phyloP scores from a whole-genome alignment of 2,113 vertebrate species.

The Pangasianodon gigas region DNA sequence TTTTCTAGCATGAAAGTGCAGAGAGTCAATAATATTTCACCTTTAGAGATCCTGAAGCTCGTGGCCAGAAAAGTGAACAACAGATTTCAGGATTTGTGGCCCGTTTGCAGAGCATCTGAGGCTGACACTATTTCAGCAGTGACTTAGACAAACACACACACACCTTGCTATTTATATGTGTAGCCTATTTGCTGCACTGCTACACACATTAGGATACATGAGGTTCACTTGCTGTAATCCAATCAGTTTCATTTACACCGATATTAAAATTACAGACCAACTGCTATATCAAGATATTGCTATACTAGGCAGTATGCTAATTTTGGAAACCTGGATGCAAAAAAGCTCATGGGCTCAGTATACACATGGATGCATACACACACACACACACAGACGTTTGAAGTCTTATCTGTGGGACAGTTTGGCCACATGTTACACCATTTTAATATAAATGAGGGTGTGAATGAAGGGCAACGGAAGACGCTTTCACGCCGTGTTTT shows the following conservation, averaged over 20 bases:
- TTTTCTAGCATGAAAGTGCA: not conserved
- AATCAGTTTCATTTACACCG: not conserved
- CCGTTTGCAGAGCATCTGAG: not conserved
- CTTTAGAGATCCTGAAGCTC: not conserved
- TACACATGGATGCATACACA: slow-evolving; percentile 15
- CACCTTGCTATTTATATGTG: not conserved
- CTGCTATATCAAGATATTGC: not conserved
- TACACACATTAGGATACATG: not conserved
- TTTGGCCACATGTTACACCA: slow-evolving; percentile 66
- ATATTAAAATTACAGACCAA: not conserved
- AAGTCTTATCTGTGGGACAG: slow-evolving; percentile 68
- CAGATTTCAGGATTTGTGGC: not conserved
- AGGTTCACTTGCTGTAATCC: not conserved
- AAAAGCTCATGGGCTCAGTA: slow-evolving; percentile 48
- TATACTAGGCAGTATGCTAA: slow-evolving; percentile 10
- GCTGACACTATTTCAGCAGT: not conserved
- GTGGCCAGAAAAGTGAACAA: not conserved
- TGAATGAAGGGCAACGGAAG: slow-evolving; percentile 62
- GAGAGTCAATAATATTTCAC: too few species aligned
- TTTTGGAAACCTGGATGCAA: slow-evolving; percentile 41
- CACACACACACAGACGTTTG: slow-evolving; percentile 64
- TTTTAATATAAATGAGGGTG: slow-evolving; percentile 76
- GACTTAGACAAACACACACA: not conserved
- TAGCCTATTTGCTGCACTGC: not conserved
- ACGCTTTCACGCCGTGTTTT: slow-evolving; percentile 67